A percentile compares a stretch with the other conserved stretches of the same genome.
Evolutionary conservation across 2,797 vertebrate species (phyloP).

Genomic region (Danio choprae): DNA sequence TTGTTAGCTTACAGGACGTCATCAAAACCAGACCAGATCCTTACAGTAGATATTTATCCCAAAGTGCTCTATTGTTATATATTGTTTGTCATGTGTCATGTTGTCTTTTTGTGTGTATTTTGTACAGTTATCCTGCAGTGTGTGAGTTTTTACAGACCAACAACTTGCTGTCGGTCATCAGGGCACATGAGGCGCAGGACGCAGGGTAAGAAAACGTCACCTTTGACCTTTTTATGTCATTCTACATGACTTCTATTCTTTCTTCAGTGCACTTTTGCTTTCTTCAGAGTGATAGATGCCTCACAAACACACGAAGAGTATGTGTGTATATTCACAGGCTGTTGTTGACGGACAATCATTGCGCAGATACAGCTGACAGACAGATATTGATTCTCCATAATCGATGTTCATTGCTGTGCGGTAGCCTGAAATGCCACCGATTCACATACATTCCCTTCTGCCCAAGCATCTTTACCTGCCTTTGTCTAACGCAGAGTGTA

Average conservation of each 20-base stretch:
- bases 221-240: neutral
- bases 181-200: slow-evolving; percentile 98
- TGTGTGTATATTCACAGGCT: neutral
- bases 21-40: neutral
- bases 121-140: slow-evolving; percentile 92
- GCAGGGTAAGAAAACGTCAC: slow-evolving; percentile 85
- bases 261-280: neutral
- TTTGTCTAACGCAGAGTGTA: neutral
- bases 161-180: slow-evolving; percentile 98
- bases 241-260: neutral
- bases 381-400: slow-evolving; percentile 23
- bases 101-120: slow-evolving; percentile 20
- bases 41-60: no score
- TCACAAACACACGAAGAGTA: neutral
- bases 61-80: neutral
- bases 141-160: slow-evolving; percentile 99
- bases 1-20: no score
- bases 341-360: neutral
- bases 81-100: neutral
- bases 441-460: neutral
- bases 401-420: slow-evolving; percentile 9
- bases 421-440: neutral
- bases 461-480: neutral
- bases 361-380: neutral
- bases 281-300: neutral